Base-by-base conservation (phyloP, 2,888 invertebrate genomes). In the Leptinotarsa peninsularis region DNA sequence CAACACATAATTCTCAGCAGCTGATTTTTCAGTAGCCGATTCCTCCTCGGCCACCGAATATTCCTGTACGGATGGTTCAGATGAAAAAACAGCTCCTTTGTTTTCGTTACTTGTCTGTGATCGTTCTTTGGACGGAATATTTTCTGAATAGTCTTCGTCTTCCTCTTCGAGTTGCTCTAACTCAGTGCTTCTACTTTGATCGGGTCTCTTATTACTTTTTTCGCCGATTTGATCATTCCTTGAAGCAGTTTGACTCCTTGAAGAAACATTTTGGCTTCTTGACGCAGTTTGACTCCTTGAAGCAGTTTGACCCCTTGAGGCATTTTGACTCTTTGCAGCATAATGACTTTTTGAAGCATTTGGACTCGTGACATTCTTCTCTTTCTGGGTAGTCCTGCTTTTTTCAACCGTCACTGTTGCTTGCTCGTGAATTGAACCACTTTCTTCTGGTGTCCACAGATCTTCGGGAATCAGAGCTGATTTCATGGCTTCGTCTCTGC, bases 1-100 rank as follows among this genome's bases (percentile, higher is more conserved):
- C 5, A 7, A 23, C 4, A 5, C 56, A 13, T 56, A 70, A 56
- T 66, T 69, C 49, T 72, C 76, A 21, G 18, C 68, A 18, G 49
- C 33, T 18, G 72, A 66, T 49, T 52, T 69, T 69, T 69, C 54
- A 10, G 23, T 15, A 17, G 33, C 5, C 15, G 23, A 50, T 43
- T 43, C 43, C 23, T 18, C 49, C 50, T 66, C 52, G 23, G 49
- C 58, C 27, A 4, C 58, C 2, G 23, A 49, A 69, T 43, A 54
- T 33, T 75, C 58, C 49, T 66, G 17, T 5, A 15, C 52, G 4
- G 52, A 52, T 17, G n/a, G n/a, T 63, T 43, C 23, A 15, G 56
- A 43, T 33, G 58, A 63, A 43, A 13, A 27, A 58, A 14, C 13
- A n/a, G 13, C 58, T 3, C n/a, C 58, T 21, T 10, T 21, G 58